Base-by-base conservation (phyloP, 1,140 invertebrate genomes). In the Drosophila erecta region DNA sequence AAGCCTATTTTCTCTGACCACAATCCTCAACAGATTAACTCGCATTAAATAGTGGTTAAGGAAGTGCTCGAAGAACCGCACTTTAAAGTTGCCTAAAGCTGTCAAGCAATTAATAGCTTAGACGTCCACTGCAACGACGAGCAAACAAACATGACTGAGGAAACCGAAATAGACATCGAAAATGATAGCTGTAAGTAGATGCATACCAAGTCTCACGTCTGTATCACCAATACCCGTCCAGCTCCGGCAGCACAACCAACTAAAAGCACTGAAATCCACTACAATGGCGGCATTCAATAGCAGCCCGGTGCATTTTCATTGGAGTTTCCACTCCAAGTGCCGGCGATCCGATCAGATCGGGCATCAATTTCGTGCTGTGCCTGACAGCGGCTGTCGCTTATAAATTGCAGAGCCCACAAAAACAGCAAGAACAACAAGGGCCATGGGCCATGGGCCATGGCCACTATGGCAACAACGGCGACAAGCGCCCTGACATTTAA, bases 401-500 rank as follows among this genome's bases (percentile, higher is more conserved):
- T 77, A 81, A 86, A 85, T 86, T 77, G 81, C 55, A 56, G 49
- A 37, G 33, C 49, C 67, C 56, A 15, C 43, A 72, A 66, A 24
- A 74, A 47, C 20, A 56, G 41, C 38, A 66, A 56, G 15, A 70
- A 54, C 20, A 76, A 44, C 30, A 30, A 35, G 33, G 43, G 22
- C 56, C 22, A 40, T 38, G 37, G 58, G 50, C 53, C 24, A 27
- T 27, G 24, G 7, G 22, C 43, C 14, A 40, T 38, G 33, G 59
- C 61, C 55, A 35, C 44, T 33, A 41, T 46, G 54, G 57, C 46
- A 65, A 50, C 46, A 67, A 67, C 38, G 60, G 64, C 60, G 73
- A 81, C 74, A 85, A 81, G 81, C 65, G 73, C 53, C 65, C 73
- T 81, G 81, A 87, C 81, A 85, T 81, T 85, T 78, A 78, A 87